phyloP scores from a whole-genome alignment of 2,113 vertebrate genomes.

The Lipophrys pholis region DNA sequence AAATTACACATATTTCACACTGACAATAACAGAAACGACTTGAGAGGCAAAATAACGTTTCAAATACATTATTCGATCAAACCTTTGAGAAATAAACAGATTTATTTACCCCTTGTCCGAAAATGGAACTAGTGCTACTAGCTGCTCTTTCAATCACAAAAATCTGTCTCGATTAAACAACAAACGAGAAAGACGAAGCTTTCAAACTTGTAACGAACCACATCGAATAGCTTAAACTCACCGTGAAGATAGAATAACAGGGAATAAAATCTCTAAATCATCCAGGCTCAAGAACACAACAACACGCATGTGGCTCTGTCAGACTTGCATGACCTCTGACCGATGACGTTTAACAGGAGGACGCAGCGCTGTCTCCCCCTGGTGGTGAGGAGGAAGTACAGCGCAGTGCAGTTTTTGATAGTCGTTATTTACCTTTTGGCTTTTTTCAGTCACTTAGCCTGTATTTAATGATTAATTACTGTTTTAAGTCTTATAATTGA shows the following conservation, averaged over 20 bases:
- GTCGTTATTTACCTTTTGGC: no score
- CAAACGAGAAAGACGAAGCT: not conserved
- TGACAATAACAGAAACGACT: accelerated
- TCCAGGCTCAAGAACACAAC: constrained; percentile 47
- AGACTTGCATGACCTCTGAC: constrained; percentile 32
- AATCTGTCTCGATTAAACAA: no score
- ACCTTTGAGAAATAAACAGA: not conserved
- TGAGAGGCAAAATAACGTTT: not conserved
- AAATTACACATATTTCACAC: no score
- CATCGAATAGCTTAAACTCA: not conserved
- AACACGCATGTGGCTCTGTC: constrained; percentile 50
- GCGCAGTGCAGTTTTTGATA: no score
- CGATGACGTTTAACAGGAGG: not conserved
- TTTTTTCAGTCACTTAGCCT: no score
- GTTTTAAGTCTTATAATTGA: no score
- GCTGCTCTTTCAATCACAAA: not conserved
- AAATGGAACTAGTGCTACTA: constrained; percentile 22
- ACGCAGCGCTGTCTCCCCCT: constrained; percentile 20
- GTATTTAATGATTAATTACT: no score
- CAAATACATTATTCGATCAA: not conserved
- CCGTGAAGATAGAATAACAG: not conserved
- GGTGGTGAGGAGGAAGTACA: constrained; percentile 23
- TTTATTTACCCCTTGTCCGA: constrained; percentile 4
- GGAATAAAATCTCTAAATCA: not conserved
- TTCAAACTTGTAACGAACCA: accelerated